A percentile compares a stretch with the other conserved stretches of the same genome.
phyloP scores from a whole-genome alignment of 2,113 vertebrate species.

The Okapia johnstoni region DNA sequence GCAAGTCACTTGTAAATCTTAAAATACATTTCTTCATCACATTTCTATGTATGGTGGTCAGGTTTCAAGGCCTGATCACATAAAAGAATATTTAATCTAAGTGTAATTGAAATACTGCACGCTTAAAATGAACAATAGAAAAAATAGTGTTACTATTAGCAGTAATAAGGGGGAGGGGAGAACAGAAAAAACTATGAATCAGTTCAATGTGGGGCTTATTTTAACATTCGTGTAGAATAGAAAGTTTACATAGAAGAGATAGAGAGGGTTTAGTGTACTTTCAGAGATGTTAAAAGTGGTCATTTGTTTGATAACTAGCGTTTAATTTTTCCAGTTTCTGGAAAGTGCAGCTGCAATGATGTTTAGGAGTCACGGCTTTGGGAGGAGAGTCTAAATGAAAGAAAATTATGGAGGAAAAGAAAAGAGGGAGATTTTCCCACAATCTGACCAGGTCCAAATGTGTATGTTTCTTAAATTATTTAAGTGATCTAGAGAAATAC shows the following conservation, averaged over 20 bases:
- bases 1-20: neutral
- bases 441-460: neutral
- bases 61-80: neutral
- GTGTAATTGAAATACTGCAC: neutral
- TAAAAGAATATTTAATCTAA: neutral
- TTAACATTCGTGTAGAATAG: neutral
- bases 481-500: neutral
- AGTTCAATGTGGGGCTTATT: neutral
- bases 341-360: neutral
- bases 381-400: neutral
- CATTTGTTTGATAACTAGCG: neutral
- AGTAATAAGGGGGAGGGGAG: neutral
- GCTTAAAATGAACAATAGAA: neutral
- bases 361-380: rapidly evolving
- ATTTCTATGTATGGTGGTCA: neutral
- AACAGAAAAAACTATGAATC: neutral
- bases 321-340: conserved; percentile 26
- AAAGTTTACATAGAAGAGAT: neutral
- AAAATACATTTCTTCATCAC: neutral
- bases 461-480: neutral
- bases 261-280: neutral
- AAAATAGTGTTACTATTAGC: neutral
- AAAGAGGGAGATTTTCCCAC: neutral
- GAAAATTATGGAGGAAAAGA: neutral
- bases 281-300: neutral